Conservation (phyloP, 2,888 invertebrate genomes). For the Tiliacea aurago region DNA sequence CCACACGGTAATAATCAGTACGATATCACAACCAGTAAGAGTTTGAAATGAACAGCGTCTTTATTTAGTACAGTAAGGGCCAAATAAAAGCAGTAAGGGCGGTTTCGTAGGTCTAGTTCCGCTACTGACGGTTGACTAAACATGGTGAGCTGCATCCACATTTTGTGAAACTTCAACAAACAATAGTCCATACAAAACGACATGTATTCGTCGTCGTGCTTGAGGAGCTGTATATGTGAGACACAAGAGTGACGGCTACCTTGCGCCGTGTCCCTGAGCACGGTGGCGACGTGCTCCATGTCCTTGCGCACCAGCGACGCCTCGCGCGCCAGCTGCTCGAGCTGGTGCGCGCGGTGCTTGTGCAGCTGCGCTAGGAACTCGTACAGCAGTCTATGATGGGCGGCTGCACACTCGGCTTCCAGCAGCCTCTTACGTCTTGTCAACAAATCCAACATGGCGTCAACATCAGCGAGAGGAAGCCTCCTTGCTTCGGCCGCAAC, state of each 20-base stretch:
- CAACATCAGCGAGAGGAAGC: constrained; percentile 94
- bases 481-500: constrained; percentile 93
- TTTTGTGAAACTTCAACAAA: too few species aligned
- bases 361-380: constrained; percentile 95
- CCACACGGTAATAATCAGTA: not conserved
- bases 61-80: too few species aligned
- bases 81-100: too few species aligned
- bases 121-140: too few species aligned
- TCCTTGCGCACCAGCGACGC: constrained; percentile 92
- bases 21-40: too few species aligned
- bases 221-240: not conserved
- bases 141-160: too few species aligned
- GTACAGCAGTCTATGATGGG: constrained; percentile 95
- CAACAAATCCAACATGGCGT: constrained; percentile 94
- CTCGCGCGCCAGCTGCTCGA: constrained; percentile 91
- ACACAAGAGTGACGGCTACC: constrained; percentile 17
- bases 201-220: not conserved
- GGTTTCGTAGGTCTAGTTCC: too few species aligned
- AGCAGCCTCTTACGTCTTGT: constrained; percentile 94
- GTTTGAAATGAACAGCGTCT: too few species aligned
- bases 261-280: constrained; percentile 82
- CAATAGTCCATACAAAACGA: too few species aligned
- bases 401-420: constrained; percentile 94
- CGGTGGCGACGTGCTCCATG: constrained; percentile 91
- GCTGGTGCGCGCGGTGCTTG: constrained; percentile 92